A percentile compares a stretch with the other conserved stretches of the same genome.
phyloP scores from a whole-genome alignment of 2,797 vertebrate genomes.

The Octomys mimax region DNA sequence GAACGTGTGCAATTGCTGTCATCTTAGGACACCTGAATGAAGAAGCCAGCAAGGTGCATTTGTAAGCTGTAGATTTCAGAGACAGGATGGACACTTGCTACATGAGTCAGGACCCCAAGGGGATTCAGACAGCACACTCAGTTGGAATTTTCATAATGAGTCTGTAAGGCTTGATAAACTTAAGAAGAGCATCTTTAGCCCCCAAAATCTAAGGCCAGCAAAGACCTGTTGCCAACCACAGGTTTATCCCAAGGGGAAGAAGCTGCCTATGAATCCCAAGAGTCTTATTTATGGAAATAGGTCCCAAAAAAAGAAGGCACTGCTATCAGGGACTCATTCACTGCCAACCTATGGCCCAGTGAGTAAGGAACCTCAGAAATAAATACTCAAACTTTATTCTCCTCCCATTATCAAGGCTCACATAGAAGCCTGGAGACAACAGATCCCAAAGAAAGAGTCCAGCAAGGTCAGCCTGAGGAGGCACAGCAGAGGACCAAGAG shows the following conservation, averaged over 20 bases:
- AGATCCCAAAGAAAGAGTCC: fast-evolving
- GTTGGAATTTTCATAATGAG: neutral
- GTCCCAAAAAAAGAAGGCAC: neutral
- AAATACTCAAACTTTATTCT: neutral
- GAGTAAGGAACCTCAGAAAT: neutral
- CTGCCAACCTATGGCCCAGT: neutral
- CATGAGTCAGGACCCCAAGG: neutral
- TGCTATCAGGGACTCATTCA: neutral
- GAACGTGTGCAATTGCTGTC: neutral
- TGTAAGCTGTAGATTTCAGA: neutral
- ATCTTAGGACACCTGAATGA: neutral
- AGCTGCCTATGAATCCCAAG: neutral
- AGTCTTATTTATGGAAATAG: neutral
- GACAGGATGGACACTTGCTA: neutral
- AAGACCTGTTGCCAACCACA: neutral
- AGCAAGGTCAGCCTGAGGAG: neutral
- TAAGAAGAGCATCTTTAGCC: neutral
- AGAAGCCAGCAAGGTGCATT: neutral
- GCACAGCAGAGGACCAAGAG: neutral
- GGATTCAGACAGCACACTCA: neutral
- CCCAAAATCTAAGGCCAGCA: neutral
- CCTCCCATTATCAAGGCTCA: neutral
- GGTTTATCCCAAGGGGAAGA: neutral
- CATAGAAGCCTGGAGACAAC: neutral
- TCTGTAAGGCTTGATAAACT: neutral